phyloP scores from a whole-genome alignment of 2,888 invertebrate genomes.

The Eupithecia insigniata region DNA sequence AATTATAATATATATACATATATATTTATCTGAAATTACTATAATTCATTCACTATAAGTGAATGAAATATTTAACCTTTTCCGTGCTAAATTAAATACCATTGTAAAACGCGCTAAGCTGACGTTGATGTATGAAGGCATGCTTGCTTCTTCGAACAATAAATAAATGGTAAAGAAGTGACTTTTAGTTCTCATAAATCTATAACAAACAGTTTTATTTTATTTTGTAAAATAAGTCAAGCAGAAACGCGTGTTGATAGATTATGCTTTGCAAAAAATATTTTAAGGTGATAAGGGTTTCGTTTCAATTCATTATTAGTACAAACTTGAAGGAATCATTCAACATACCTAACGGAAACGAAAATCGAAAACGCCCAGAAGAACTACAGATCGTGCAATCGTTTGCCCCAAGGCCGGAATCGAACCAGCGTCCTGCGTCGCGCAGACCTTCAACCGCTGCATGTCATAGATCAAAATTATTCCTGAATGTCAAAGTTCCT shows the following conservation, averaged over 20 bases:
- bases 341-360: no score
- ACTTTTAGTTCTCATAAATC: background rate
- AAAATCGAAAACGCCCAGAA: no score
- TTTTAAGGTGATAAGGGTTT: background rate
- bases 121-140: conserved; percentile 11
- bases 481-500: no score
- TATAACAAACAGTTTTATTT: conserved; percentile 4
- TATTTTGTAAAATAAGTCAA: background rate
- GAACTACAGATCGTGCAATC: no score
- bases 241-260: background rate
- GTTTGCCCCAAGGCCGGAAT: no score
- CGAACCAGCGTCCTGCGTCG: no score
- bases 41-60: no score
- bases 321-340: background rate
- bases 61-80: background rate
- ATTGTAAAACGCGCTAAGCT: background rate
- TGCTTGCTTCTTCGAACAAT: background rate
- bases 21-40: no score
- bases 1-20: no score
- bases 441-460: no score
- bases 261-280: background rate
- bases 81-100: background rate
- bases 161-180: background rate
- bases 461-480: no score
- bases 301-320: background rate